Evolutionary conservation across 2,113 vertebrate genomes (phyloP).

Genomic region (Willisornis vidua): DNA sequence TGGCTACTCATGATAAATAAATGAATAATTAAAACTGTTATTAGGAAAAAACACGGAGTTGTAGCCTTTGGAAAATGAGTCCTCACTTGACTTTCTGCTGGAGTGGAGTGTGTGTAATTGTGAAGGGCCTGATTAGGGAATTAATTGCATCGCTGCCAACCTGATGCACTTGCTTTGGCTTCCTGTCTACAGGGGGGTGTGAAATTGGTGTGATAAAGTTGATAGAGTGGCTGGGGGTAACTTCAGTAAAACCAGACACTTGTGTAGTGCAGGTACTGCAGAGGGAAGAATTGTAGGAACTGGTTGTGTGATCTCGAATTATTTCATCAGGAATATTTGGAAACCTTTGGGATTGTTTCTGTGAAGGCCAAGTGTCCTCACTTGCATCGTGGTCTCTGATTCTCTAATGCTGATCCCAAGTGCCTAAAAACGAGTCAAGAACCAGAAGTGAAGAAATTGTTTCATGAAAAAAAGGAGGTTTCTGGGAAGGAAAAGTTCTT

Average conservation of each 20-base stretch:
- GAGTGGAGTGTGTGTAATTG: background rate
- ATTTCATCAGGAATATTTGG: background rate
- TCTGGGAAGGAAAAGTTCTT: background rate
- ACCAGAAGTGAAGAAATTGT: background rate
- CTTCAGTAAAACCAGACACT: background rate
- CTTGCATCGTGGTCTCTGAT: background rate
- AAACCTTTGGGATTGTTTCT: background rate
- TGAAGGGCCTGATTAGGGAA: background rate
- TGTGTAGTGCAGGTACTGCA: background rate
- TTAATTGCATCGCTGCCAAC: background rate
- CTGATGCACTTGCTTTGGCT: background rate
- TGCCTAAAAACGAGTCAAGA: background rate
- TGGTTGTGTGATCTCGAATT: background rate
- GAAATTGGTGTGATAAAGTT: background rate
- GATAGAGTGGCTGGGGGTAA: background rate
- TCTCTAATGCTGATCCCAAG: background rate
- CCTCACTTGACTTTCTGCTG: background rate
- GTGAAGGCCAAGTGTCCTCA: background rate
- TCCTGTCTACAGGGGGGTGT: background rate
- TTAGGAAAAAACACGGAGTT: background rate
- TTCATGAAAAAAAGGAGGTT: background rate
- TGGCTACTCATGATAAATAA: slow-evolving; percentile 31
- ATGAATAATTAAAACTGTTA: slow-evolving; percentile 32
- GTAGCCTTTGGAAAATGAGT: background rate
- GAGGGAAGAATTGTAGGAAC: background rate